phyloP scores from a whole-genome alignment of 1,140 invertebrate genomes.

The Pachypeltis micranthus region DNA sequence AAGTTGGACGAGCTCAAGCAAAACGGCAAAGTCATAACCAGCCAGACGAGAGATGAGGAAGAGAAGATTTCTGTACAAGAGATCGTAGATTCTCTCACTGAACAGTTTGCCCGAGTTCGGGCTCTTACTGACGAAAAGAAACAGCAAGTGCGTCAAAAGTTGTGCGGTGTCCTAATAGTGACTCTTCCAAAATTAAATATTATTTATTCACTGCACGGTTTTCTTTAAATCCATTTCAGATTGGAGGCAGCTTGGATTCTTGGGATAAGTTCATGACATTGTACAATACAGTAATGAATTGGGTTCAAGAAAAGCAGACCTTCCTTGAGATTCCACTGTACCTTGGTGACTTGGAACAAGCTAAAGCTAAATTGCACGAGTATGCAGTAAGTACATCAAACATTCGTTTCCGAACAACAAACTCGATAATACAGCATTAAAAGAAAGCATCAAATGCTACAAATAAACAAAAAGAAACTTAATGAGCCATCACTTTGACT shows the following conservation, averaged over 20 bases:
- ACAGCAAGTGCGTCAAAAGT: slow-evolving; percentile 38
- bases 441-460: too few relatives aligned
- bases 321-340: slow-evolving; percentile 66
- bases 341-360: slow-evolving; percentile 61
- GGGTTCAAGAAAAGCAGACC: slow-evolving; percentile 67
- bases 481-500: too few relatives aligned
- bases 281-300: slow-evolving; percentile 64
- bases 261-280: slow-evolving; percentile 75
- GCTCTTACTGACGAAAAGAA: slow-evolving; percentile 69
- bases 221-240: slow-evolving; percentile 40
- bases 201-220: too few relatives aligned
- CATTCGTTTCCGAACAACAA: too few relatives aligned
- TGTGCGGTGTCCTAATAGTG: neutral
- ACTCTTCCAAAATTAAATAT: too few relatives aligned
- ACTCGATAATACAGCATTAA: too few relatives aligned
- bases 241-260: slow-evolving; percentile 76
- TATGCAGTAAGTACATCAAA: slow-evolving; percentile 59
- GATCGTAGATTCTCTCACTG: slow-evolving; percentile 59
- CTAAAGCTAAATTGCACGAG: slow-evolving; percentile 72
- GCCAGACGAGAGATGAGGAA: slow-evolving; percentile 60
- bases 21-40: slow-evolving; percentile 63
- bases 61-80: slow-evolving; percentile 64
- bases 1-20: slow-evolving; percentile 62
- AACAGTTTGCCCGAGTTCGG: slow-evolving; percentile 63
- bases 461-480: too few relatives aligned